A percentile compares a stretch with the other conserved stretches of the same genome.
These are phyloP conservation scores for Oeneis ivallda DNA, from an alignment of 2,888 invertebrate genomes.

Conservation along the genomic window DNA sequence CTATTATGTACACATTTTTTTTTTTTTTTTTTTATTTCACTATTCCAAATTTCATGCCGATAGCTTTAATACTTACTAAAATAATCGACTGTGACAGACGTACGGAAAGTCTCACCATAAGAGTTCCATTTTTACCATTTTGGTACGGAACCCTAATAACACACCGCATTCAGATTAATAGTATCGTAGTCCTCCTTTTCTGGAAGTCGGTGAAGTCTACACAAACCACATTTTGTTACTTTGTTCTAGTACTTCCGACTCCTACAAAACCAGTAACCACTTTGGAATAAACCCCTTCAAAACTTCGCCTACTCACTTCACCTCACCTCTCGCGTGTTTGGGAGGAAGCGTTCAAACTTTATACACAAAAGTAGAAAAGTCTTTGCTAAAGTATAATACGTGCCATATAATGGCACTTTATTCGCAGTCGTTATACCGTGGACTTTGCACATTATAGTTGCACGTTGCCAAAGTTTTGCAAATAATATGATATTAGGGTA, in stretches of 20 bases:
- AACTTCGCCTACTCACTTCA: not conserved
- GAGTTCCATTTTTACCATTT: too few relatives aligned
- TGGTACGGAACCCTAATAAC: too few relatives aligned
- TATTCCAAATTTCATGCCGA: too few relatives aligned
- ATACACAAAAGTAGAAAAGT: constrained; percentile 2
- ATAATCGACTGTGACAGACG: too few relatives aligned
- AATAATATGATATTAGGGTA: not conserved
- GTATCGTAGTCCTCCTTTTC: too few relatives aligned
- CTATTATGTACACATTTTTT: too few relatives aligned
- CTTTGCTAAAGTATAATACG: constrained; percentile 5
- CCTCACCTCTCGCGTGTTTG: not conserved
- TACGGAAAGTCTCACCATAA: too few relatives aligned
- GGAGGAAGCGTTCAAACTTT: constrained; percentile 6
- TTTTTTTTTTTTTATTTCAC: too few relatives aligned
- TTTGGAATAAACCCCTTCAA: not conserved
- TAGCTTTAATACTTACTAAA: too few relatives aligned
- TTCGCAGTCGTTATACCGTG: constrained; percentile 2
- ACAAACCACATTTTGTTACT: not conserved
- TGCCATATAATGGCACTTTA: not conserved
- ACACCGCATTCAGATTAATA: too few relatives aligned
- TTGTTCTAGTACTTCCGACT: not conserved
- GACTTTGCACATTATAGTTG: constrained; percentile 7
- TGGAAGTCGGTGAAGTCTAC: not conserved
- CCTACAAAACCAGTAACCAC: not conserved
- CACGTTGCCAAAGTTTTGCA: not conserved